Evolutionary conservation across 2,797 vertebrate species (phyloP).

Genomic region (Pangasius sanitwongsei): DNA sequence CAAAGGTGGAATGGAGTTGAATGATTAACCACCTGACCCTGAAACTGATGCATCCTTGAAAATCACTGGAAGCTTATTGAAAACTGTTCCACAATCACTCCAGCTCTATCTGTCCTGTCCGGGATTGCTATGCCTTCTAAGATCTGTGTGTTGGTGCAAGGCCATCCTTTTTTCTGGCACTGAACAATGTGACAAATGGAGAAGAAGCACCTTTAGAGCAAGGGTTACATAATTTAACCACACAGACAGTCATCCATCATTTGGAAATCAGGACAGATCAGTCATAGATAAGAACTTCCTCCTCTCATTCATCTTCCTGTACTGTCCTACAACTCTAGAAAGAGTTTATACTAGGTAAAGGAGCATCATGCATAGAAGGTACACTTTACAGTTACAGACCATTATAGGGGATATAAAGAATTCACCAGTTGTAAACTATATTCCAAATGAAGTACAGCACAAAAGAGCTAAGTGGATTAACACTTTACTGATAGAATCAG

Average conservation of each 20-base stretch:
- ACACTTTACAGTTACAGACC: not conserved
- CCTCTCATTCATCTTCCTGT: constrained; percentile 34
- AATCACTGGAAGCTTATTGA: constrained; percentile 14
- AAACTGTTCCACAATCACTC: constrained; percentile 21
- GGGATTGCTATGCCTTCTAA: constrained; percentile 18
- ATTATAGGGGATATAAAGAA: not conserved
- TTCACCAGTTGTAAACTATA: not conserved
- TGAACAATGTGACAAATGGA: constrained; percentile 25
- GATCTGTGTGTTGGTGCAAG: constrained; percentile 29
- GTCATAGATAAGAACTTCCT: constrained; percentile 28
- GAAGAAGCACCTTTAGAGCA: constrained; percentile 44
- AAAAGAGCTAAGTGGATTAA: not conserved
- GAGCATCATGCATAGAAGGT: constrained; percentile 3
- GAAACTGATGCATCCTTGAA: constrained; percentile 9
- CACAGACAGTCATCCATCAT: constrained; percentile 51
- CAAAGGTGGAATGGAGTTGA: constrained; percentile 14
- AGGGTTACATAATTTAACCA: constrained; percentile 41
- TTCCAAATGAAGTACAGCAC: not conserved
- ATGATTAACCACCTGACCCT: constrained; percentile 24
- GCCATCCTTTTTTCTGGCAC: constrained; percentile 35
- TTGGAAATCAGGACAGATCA: constrained; percentile 47
- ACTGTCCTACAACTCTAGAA: constrained; percentile 18
- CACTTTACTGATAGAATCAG: not conserved
- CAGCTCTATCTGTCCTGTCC: constrained; percentile 22
- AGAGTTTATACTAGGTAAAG: constrained; percentile 28